A percentile compares a stretch with the other conserved stretches of the same genome.
phyloP scores from a whole-genome alignment of 2,888 invertebrate species.

The Zootermopsis nevadensis region DNA sequence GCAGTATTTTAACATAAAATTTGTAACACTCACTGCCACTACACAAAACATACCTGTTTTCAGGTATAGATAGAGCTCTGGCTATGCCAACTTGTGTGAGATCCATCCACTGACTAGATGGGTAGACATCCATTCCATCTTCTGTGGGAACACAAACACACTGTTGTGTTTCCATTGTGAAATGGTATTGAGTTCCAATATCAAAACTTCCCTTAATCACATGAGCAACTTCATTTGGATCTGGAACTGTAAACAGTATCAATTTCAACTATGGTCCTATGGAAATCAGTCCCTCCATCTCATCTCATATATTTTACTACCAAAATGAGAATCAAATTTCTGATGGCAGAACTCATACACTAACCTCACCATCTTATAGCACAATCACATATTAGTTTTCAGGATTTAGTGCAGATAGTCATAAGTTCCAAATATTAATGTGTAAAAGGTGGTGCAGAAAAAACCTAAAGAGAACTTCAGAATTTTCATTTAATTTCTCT shows the following conservation, averaged over 20 bases:
- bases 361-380: no score
- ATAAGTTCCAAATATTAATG: no score
- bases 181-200: slow-evolving; percentile 77
- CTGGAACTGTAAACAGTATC: neutral
- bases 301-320: no score
- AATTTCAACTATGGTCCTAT: no score
- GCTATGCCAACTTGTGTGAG: slow-evolving; percentile 70
- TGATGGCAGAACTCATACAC: no score
- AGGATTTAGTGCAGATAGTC: no score
- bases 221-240: slow-evolving; percentile 55
- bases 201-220: slow-evolving; percentile 69
- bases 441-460: no score
- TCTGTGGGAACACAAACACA: slow-evolving; percentile 76
- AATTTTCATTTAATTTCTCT: no score
- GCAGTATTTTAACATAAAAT: neutral
- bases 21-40: neutral
- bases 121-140: slow-evolving; percentile 76
- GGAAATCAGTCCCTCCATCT: no score
- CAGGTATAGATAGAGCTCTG: slow-evolving; percentile 67
- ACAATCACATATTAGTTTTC: no score
- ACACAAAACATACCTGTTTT: slow-evolving; percentile 54
- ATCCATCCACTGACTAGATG: slow-evolving; percentile 75
- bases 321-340: no score
- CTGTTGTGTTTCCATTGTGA: slow-evolving; percentile 79
- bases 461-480: no score